Base-by-base conservation (phyloP, 1,140 invertebrate species). In the Scaptomyza graminum region DNA sequence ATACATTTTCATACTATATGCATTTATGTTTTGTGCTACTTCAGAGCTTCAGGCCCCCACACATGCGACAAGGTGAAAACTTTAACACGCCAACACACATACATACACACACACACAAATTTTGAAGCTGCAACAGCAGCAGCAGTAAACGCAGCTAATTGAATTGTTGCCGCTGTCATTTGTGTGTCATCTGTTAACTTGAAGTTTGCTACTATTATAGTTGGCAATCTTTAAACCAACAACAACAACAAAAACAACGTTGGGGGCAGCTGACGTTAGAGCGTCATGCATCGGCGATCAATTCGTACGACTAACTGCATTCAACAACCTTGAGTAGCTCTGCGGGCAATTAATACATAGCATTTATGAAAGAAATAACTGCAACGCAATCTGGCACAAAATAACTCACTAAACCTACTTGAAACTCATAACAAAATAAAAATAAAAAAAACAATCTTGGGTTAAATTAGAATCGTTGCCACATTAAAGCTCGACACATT, bases 51-150 rank as follows among this genome's bases (percentile, higher is more conserved):
- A 74, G 74, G 74, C 68, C 64, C 18, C 44, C 44, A 43, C 76
- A 72, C 80, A 83, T 85, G 80, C 80, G 80, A 85, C 82, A 82
- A 78, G 82, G 82, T 88, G 83, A 85, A 85, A 85, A 87, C 82
- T 80, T 70, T 9, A 15, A 11, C 54, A 60, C 56, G n/a, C 56
- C 34, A 31, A 44, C 34, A 47, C 22, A 49, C 0, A 9, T 34
- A 28, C 31, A 37, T 25, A 3, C 5, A 31, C 7, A 54, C 31
- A 41, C 18, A 41, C 34, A 61, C 18, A 9, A 12, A 39, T 11
- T 39, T 12, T 39, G 37, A n/a, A 41, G 37, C 37, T 41, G 37
- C 37, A n/a, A 12, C 37, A 39, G 1, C 11, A 31, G 22, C 16
- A 9, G n/a, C 62, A 31, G 4, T 13, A 9, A 12, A 5, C 12